Evolutionary conservation across 1,140 invertebrate species (phyloP).

Genomic region (Cecropterus lyciades): DNA sequence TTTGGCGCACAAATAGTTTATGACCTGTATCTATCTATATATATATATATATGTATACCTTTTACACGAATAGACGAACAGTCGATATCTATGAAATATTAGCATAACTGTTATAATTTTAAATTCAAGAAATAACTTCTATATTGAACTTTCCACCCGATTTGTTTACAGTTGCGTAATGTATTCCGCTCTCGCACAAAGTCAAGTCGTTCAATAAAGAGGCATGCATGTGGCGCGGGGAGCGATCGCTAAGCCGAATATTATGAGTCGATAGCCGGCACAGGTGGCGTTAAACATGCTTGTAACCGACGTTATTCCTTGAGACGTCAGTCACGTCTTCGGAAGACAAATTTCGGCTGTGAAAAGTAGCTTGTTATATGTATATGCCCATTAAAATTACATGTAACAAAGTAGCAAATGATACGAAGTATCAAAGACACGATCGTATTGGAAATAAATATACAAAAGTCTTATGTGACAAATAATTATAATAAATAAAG

Average conservation of each 20-base stretch:
- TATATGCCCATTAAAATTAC: neutral
- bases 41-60: too few species aligned
- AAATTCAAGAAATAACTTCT: neutral
- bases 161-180: constrained; percentile 34
- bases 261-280: constrained; percentile 81
- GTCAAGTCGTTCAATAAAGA: constrained; percentile 73
- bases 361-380: neutral
- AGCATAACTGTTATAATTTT: too few species aligned
- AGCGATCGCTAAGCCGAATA: constrained; percentile 82
- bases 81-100: too few species aligned
- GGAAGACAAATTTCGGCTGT: constrained; percentile 39
- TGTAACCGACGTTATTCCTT: constrained; percentile 52
- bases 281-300: constrained; percentile 82
- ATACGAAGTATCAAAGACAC: too few species aligned
- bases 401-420: too few species aligned
- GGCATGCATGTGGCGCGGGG: constrained; percentile 53
- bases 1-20: too few species aligned
- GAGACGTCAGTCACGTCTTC: constrained; percentile 70
- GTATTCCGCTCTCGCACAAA: constrained; percentile 41
- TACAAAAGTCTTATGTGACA: too few species aligned
- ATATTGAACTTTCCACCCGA: constrained; percentile 18
- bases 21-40: too few species aligned
- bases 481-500: too few species aligned
- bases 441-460: too few species aligned
- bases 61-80: too few species aligned